phyloP scores from a whole-genome alignment of 23 tunicate genomes.

The Phallusia fumigata region DNA sequence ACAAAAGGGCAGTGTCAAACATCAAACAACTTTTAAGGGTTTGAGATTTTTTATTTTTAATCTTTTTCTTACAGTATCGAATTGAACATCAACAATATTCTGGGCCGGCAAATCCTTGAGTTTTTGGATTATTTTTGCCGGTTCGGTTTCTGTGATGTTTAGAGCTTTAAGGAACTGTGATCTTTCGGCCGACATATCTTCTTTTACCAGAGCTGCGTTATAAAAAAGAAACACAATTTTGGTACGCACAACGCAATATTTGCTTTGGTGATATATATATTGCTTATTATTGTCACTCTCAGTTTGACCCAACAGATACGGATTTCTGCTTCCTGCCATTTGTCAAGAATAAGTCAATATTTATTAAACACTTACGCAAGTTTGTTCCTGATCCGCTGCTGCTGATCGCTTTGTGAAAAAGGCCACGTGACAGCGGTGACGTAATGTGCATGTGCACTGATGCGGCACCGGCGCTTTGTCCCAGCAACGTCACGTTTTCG shows the following conservation, averaged over 20 bases:
- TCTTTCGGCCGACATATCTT: background rate
- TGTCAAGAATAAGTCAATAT: too few relatives aligned
- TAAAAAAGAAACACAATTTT: too few relatives aligned
- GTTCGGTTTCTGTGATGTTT: background rate
- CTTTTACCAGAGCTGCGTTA: constrained; percentile 6
- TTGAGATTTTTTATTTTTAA: too few relatives aligned
- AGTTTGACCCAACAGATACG: too few relatives aligned
- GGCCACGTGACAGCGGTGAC: constrained; percentile 40
- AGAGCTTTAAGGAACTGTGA: background rate
- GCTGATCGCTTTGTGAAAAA: constrained; percentile 43
- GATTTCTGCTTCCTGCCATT: too few relatives aligned
- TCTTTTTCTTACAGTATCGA: background rate
- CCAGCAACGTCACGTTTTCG: constrained; percentile 46
- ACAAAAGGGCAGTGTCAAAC: too few relatives aligned
- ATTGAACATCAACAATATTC: background rate
- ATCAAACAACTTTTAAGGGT: too few relatives aligned
- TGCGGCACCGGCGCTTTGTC: constrained; percentile 54
- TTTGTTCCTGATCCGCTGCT: constrained; percentile 20
- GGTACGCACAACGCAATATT: too few relatives aligned
- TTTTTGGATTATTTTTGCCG: background rate
- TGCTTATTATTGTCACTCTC: too few relatives aligned
- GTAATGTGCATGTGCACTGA: constrained; percentile 17
- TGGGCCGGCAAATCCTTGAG: background rate
- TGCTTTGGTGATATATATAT: too few relatives aligned
- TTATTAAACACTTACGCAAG: background rate